Evolutionary conservation across 2,888 invertebrate species (phyloP), one percentile per base, ranked within the genome.

Genomic region (Ornithoptera priamus): DNA sequence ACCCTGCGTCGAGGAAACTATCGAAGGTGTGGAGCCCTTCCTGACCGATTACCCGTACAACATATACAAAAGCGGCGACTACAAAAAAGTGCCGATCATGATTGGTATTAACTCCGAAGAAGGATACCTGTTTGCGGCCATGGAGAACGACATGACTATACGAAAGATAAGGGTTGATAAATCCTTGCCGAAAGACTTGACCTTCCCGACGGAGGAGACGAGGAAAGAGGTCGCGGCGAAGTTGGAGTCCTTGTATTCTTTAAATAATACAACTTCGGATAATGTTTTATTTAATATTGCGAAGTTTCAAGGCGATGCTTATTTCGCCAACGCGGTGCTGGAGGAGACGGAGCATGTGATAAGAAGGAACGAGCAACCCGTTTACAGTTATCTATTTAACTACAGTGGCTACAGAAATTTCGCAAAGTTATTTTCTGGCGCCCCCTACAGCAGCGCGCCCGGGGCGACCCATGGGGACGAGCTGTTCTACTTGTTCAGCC

Each of bases 391-490:
- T 46, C 68, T 84, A 15, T 86, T 90, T 59, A 81, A 80, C 62
- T 90, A 90, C 64, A 68, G 73, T 18, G 88, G 90, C 0, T 75
- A 78, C 70, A 79, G 85, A 57, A 90, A 89, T 70, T 30, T 86
- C 0, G 69, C 78, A 0, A 89, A 86, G 73, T 42, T 80, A 2
- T 57, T 73, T 0, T 61, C 76, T 1, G 80, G 80, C 6, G 70
- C 75, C 3, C 73, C 80, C 0, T 81, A 80, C 56, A 72, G 71
- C 2, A 72, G 70, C 0, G 73, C 78, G 0, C 71, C 78, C 0
- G 89, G 88, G 2, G 87, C 89, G 0, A 83, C 88, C 2, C 90
- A 90, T 65, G 88, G 83, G 8, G 89, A 90, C 67, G 89, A 89
- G 0, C 36, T 90, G 7, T 87, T 90, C 58, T 92, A 91, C 70